These are phyloP conservation scores for Delphinus delphis DNA, from an alignment of 2,113 vertebrate species.

Conservation along the genomic window DNA sequence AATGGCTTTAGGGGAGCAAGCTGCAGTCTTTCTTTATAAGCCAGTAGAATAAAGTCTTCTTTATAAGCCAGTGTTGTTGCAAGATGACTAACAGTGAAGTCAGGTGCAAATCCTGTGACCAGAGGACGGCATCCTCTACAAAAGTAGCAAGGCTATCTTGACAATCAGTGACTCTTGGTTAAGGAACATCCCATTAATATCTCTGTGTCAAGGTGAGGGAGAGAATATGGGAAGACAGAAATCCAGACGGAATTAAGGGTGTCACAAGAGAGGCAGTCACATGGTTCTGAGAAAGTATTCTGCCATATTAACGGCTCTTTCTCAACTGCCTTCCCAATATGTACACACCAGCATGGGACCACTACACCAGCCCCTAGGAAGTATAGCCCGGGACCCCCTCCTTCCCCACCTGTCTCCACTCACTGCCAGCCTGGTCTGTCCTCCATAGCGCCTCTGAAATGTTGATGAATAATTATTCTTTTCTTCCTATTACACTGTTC, in stretches of 20 bases:
- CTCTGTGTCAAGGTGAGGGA: neutral
- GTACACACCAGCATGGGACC: neutral
- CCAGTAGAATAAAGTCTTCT: neutral
- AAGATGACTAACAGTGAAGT: conserved; percentile 24
- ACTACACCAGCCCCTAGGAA: neutral
- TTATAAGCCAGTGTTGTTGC: neutral
- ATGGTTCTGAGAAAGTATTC: neutral
- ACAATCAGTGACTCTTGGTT: neutral
- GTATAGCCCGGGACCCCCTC: neutral
- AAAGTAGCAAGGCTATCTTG: neutral
- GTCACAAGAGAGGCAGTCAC: neutral
- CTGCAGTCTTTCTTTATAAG: neutral
- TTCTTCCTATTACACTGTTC: neutral
- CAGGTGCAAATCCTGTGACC: conserved; percentile 10
- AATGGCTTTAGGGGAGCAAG: neutral
- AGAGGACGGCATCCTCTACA: neutral
- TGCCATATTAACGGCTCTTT: neutral
- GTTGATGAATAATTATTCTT: neutral
- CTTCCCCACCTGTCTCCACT: neutral
- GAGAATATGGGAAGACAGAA: neutral
- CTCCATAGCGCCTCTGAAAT: neutral
- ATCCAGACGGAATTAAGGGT: neutral
- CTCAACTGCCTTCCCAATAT: neutral
- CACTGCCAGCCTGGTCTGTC: neutral
- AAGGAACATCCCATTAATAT: neutral